These are phyloP conservation scores for Platyscapa corneri DNA, from an alignment of 1,140 invertebrate species.

Conservation along the genomic window DNA sequence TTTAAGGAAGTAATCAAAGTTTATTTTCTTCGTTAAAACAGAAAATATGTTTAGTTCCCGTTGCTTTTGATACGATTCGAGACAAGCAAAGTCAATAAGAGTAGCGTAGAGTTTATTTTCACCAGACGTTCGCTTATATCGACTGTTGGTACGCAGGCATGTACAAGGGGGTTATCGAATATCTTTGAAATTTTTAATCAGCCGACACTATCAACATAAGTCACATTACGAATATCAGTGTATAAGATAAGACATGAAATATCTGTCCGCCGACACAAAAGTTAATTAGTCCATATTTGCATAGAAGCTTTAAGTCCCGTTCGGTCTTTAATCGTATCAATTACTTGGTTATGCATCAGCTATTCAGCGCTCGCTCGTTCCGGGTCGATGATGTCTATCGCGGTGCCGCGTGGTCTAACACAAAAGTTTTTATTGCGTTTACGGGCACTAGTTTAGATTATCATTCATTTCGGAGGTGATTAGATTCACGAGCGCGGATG, in stretches of 20 bases:
- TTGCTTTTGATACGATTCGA: too few species aligned
- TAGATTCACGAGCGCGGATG: background rate
- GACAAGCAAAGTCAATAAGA: too few species aligned
- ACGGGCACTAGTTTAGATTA: constrained; percentile 38
- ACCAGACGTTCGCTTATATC: too few species aligned
- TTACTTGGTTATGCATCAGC: constrained; percentile 39
- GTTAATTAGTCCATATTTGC: constrained; percentile 7
- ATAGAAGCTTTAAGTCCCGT: constrained; percentile 10
- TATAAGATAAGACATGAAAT: background rate
- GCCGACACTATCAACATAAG: background rate
- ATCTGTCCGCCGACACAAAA: background rate
- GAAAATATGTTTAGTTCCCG: too few species aligned
- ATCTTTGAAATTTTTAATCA: too few species aligned
- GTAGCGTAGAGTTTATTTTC: too few species aligned
- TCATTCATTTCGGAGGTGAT: constrained; percentile 31
- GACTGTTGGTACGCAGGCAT: too few species aligned
- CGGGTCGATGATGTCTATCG: background rate
- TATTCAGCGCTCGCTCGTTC: background rate
- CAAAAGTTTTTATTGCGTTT: constrained; percentile 47
- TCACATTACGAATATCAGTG: background rate
- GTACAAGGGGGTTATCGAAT: too few species aligned
- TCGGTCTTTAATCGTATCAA: constrained; percentile 36
- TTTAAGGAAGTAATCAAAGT: too few species aligned
- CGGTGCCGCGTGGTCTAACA: background rate
- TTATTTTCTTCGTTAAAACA: too few species aligned